Conservation (phyloP, 2,797 vertebrate species). For the Phylloscopus collybita region DNA sequence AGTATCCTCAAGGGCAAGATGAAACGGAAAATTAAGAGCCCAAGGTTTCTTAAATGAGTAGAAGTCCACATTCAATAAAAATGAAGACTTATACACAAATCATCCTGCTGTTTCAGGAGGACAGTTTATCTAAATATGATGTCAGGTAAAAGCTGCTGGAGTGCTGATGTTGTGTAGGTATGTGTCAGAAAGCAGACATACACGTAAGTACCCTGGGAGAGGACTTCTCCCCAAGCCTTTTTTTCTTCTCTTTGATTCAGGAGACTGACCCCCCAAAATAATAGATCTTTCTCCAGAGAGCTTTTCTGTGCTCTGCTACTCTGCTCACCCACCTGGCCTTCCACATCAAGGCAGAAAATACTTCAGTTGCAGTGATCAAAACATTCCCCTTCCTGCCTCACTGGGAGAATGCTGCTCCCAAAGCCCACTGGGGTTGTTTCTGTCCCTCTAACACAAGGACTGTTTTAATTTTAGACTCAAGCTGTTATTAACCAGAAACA, state of each 20-base stretch:
- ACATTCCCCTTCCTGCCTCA: neutral
- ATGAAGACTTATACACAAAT: neutral
- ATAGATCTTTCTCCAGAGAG: neutral
- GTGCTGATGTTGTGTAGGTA: neutral
- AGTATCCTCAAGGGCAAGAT: neutral
- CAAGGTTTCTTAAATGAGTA: neutral
- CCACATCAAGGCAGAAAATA: constrained; percentile 50
- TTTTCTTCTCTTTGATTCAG: neutral
- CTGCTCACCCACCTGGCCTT: constrained; percentile 42
- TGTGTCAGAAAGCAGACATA: constrained; percentile 24
- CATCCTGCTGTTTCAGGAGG: neutral
- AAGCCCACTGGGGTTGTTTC: neutral
- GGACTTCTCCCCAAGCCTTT: neutral
- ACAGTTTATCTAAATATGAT: constrained; percentile 12
- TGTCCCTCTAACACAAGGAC: neutral
- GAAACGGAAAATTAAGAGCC: constrained; percentile 18
- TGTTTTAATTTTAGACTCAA: constrained; percentile 20
- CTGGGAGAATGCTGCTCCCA: neutral
- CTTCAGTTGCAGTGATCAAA: constrained; percentile 21
- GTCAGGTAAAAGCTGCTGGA: neutral
- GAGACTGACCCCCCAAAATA: neutral
- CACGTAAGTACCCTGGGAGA: neutral
- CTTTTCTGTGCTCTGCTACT: neutral
- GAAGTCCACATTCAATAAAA: neutral
- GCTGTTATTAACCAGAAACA: neutral